Conservation (phyloP, 2,888 invertebrate genomes). For the Eupsilia transversa region DNA sequence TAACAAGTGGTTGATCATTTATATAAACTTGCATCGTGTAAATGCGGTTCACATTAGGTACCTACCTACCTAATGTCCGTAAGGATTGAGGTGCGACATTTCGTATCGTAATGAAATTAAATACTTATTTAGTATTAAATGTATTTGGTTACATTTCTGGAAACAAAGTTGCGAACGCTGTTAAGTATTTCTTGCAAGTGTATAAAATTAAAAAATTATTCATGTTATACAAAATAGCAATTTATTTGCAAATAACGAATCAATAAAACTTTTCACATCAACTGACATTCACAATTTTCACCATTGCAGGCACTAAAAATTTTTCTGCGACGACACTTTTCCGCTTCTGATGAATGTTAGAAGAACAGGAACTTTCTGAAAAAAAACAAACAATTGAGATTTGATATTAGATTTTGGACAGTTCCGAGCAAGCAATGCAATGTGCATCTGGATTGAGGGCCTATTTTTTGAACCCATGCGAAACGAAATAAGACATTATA, state of each 20-base stretch:
- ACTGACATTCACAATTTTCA: slow-evolving; percentile 64
- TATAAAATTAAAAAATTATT: slow-evolving; percentile 19
- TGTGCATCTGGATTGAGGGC: too few relatives aligned
- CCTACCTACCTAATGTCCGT: too few relatives aligned
- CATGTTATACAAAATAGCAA: slow-evolving; percentile 42
- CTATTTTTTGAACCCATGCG: too few relatives aligned
- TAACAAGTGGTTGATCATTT: too few relatives aligned
- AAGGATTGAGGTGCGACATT: too few relatives aligned
- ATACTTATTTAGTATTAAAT: too few relatives aligned
- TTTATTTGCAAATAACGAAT: slow-evolving; percentile 60
- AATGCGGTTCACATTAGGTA: too few relatives aligned
- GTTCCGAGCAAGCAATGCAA: background rate
- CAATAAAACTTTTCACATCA: slow-evolving; percentile 60
- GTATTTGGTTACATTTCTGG: background rate
- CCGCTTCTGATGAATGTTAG: slow-evolving; percentile 65
- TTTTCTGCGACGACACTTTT: slow-evolving; percentile 58
- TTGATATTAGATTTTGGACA: background rate
- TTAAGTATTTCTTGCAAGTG: background rate
- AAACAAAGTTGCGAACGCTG: background rate
- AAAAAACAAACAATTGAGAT: slow-evolving; percentile 53
- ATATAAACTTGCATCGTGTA: too few relatives aligned
- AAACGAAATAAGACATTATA: too few relatives aligned
- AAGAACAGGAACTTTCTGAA: slow-evolving; percentile 87
- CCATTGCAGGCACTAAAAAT: slow-evolving; percentile 43
- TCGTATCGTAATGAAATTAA: too few relatives aligned